Evolutionary conservation across 2,888 invertebrate species (phyloP).

Genomic region (Acanthococcus lagerstroemiae): DNA sequence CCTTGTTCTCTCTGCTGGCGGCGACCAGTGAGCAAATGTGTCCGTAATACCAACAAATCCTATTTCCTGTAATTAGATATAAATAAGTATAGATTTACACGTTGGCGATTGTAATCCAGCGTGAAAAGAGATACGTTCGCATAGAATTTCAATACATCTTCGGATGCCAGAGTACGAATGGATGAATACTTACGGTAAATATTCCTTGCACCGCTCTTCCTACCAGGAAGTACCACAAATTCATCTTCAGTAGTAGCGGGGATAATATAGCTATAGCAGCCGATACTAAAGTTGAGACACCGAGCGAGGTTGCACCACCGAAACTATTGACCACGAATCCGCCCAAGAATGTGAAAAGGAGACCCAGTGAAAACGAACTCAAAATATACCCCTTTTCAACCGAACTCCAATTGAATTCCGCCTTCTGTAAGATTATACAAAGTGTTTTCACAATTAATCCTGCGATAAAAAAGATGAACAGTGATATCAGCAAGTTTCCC

Average conservation of each 20-base stretch:
- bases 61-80: too few relatives aligned
- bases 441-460: too few relatives aligned
- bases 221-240: not conserved
- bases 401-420: not conserved
- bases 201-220: not conserved
- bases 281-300: not conserved
- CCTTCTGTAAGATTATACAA: not conserved
- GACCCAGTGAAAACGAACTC: not conserved
- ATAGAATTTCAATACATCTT: not conserved
- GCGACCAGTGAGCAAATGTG: not conserved
- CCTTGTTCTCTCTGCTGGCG: not conserved
- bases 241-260: not conserved
- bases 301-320: not conserved
- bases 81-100: too few relatives aligned
- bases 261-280: not conserved
- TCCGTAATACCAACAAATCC: not conserved
- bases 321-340: not conserved
- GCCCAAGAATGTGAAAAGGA: not conserved
- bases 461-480: too few relatives aligned
- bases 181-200: not conserved
- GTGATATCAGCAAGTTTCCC: too few relatives aligned
- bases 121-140: too few relatives aligned
- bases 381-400: not conserved
- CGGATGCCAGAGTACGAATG: not conserved
- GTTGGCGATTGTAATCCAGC: too few relatives aligned